Evolutionary conservation across 2,113 vertebrate genomes (phyloP).

Genomic region (Colinus virginianus): DNA sequence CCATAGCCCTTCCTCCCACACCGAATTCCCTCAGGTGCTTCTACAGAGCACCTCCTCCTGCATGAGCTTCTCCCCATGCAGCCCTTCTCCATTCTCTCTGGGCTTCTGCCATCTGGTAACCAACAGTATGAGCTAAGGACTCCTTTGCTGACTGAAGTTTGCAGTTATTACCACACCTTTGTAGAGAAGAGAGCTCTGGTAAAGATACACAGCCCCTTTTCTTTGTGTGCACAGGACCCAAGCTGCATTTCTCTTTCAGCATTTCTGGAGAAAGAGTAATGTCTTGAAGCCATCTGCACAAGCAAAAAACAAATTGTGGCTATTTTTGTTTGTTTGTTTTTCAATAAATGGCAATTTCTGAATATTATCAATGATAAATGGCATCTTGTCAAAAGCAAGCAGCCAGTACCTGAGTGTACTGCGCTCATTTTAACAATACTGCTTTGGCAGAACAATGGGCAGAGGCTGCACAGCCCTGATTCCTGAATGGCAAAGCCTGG

Average conservation of each 20-base stretch:
- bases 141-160: neutral
- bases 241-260: neutral
- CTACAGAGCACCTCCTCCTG: neutral
- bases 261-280: neutral
- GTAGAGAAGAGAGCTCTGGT: neutral
- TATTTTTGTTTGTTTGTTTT: neutral
- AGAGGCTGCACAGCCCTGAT: neutral
- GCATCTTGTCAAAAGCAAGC: neutral
- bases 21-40: accelerated
- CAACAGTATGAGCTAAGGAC: neutral
- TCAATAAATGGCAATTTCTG: neutral
- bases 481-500: neutral
- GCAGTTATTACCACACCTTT: neutral
- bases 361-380: neutral
- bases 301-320: neutral
- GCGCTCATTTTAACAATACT: neutral
- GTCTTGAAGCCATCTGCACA: neutral
- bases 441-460: neutral
- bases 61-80: accelerated
- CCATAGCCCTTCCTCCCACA: neutral
- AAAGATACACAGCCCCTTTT: neutral
- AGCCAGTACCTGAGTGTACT: neutral
- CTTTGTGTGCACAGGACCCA: neutral
- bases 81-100: neutral
- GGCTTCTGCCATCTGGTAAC: neutral